Base-by-base conservation (phyloP, 2,797 vertebrate genomes). In the Urosaurus nigricauda region DNA sequence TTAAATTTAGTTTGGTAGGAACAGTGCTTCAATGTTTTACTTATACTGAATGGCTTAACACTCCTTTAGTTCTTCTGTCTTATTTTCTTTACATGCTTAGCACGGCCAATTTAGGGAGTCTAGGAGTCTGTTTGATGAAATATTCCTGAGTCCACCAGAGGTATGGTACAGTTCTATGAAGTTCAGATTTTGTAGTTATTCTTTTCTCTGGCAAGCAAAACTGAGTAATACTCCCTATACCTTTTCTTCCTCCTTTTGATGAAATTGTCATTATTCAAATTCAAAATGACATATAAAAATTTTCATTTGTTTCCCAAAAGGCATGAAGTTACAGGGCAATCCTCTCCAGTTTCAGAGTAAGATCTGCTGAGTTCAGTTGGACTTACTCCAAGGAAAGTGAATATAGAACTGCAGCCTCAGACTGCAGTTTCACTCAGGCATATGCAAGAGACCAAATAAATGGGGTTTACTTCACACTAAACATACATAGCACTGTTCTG, bases 121-220 rank as follows among this genome's bases (percentile, higher is more conserved):
- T 96, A 95, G 95, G 94, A 97, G 95, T 96, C 94, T 97, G 93
- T 96, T 97, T 97, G 96, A 96, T 97, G 96, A 97, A 96, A 96
- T 97, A 96, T 97, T 97, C 95, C 96, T 96, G 95, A 96, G 95
- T 94, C 94, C 87, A 95, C 95, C 96, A 89, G 96, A 97, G 96
- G 96, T 96, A 96, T 95, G 96, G 93, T 96, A 96, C 91, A 94
- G 95, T 96, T 96, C 95, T 95, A 87, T 95, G 87, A 95, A 95
- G 95, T 94, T 96, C 95, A 96, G 96, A 95, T 63, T 90, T 95
- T 95, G 90, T 83, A 94, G 19, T 95, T 89, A 92, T 93, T 93
- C 96, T 96, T 95, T 43, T 95, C 40, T 53, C 90, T 93, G 92
- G 87, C 90, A 92, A 94, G 87, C 43, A 89, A 93, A 87, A 89